Percentiles rank a stretch among this genome's conserved stretches.
Evolutionary conservation across 2,113 vertebrate genomes (phyloP).

Genomic region (Microcebus tavaratra): DNA sequence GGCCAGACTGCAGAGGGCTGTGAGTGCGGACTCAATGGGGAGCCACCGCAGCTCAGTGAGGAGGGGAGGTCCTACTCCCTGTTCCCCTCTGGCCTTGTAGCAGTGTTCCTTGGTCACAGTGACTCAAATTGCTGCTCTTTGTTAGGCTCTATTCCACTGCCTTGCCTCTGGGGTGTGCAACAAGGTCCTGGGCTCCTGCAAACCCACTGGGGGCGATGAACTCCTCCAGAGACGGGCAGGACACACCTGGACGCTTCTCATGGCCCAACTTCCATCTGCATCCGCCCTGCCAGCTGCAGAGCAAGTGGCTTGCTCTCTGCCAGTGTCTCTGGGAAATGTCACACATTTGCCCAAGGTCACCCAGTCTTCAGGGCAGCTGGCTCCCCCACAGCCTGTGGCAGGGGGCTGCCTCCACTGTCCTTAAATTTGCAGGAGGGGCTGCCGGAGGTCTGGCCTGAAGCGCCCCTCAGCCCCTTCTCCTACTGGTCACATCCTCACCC

Average conservation of each 20-base stretch:
- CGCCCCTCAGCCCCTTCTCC: background rate
- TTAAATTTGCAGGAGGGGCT: conserved; percentile 16
- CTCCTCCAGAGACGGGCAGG: background rate
- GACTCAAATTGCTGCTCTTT: background rate
- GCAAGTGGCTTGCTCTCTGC: background rate
- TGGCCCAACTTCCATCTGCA: background rate
- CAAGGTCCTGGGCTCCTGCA: background rate
- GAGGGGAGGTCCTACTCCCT: background rate
- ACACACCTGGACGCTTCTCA: background rate
- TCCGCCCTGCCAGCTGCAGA: background rate
- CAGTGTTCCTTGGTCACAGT: background rate
- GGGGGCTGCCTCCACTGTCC: background rate
- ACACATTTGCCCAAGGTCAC: conserved; percentile 63
- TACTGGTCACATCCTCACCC: background rate
- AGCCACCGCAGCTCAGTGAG: background rate
- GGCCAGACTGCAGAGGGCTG: background rate
- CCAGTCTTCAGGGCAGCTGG: conserved; percentile 6
- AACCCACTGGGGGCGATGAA: background rate
- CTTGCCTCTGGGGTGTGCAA: background rate
- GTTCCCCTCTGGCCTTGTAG: background rate
- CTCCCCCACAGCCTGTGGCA: background rate
- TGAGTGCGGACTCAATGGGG: background rate
- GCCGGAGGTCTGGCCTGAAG: background rate
- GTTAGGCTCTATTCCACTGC: background rate
- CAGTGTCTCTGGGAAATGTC: conserved; percentile 24